These are phyloP conservation scores for Orientallactaga bullata DNA, from an alignment of 2,113 vertebrate species.

Conservation along the genomic window DNA sequence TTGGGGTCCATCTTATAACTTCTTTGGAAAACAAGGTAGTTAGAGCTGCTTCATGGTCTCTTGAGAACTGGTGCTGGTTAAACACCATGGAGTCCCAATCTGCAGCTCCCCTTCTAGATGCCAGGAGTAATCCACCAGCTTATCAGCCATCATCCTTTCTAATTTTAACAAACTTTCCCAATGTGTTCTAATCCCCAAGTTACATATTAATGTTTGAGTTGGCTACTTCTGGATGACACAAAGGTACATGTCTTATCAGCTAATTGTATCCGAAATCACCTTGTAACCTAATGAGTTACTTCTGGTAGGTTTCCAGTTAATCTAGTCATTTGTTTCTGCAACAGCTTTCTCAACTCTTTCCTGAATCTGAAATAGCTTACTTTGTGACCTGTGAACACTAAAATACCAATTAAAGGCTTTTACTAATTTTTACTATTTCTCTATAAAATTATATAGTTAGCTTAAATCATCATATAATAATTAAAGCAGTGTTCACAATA, in stretches of 20 bases:
- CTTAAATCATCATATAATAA: constrained; percentile 19
- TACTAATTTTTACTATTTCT: constrained; percentile 36
- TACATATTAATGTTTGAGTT: constrained; percentile 56
- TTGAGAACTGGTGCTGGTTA: neutral
- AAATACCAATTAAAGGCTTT: constrained; percentile 15
- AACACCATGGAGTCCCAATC: constrained; percentile 57
- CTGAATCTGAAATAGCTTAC: neutral
- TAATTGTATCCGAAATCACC: constrained; percentile 25
- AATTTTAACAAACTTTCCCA: constrained; percentile 42
- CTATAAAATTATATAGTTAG: constrained; percentile 54
- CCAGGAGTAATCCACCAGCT: constrained; percentile 20
- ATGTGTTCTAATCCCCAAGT: neutral
- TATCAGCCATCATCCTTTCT: constrained; percentile 49
- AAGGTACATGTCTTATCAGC: constrained; percentile 51
- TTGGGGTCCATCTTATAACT: neutral
- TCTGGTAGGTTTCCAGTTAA: neutral
- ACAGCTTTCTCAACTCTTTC: neutral
- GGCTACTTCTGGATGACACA: constrained; percentile 1
- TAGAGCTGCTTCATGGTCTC: neutral
- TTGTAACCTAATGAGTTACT: neutral
- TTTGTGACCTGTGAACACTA: neutral
- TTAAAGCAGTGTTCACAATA: neutral
- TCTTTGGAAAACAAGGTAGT: constrained; percentile 31
- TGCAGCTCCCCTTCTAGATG: constrained; percentile 45
- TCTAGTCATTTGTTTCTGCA: constrained; percentile 7